A percentile compares a stretch with the other conserved stretches of the same genome.
These are phyloP conservation scores for Papilio xuthus DNA, from an alignment of 1,140 invertebrate species.

Conservation along the genomic window DNA sequence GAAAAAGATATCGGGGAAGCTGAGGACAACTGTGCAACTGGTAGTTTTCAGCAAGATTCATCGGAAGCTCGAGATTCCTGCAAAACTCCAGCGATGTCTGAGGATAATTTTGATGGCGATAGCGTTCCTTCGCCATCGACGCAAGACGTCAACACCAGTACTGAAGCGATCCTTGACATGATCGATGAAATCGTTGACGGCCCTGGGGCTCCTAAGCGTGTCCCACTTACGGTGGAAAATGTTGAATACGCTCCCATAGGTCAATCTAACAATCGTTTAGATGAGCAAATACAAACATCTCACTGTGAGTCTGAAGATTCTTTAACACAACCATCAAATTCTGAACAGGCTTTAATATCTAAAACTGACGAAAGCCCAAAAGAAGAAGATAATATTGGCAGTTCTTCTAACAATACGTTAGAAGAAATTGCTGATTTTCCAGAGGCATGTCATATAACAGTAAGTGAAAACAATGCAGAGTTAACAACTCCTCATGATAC, in stretches of 20 bases:
- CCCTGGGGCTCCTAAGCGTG: slow-evolving; percentile 69
- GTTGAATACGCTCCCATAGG: slow-evolving; percentile 37
- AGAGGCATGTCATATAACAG: slow-evolving; percentile 48
- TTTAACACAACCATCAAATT: background rate
- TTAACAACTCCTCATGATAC: slow-evolving; percentile 43
- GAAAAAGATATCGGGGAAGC: slow-evolving; percentile 76
- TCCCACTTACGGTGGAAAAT: slow-evolving; percentile 50
- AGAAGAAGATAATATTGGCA: slow-evolving; percentile 22
- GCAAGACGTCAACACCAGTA: slow-evolving; percentile 76
- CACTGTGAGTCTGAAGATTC: background rate
- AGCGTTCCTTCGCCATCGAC: slow-evolving; percentile 74
- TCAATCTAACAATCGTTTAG: slow-evolving; percentile 7
- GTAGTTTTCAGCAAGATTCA: slow-evolving; percentile 65
- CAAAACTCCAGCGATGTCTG: slow-evolving; percentile 73
- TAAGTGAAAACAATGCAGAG: slow-evolving; percentile 47
- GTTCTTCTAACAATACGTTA: slow-evolving; percentile 11
- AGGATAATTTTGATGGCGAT: slow-evolving; percentile 76
- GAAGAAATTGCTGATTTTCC: slow-evolving; percentile 45
- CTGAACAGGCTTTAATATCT: background rate
- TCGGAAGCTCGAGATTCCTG: slow-evolving; percentile 62
- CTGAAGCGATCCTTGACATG: slow-evolving; percentile 80
- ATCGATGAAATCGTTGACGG: slow-evolving; percentile 79
- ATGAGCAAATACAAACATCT: slow-evolving; percentile 21
- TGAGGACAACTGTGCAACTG: slow-evolving; percentile 74
- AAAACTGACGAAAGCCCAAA: slow-evolving; percentile 31